These are phyloP conservation scores for Orussus abietinus DNA, from an alignment of 1,140 invertebrate species.

Conservation along the genomic window DNA sequence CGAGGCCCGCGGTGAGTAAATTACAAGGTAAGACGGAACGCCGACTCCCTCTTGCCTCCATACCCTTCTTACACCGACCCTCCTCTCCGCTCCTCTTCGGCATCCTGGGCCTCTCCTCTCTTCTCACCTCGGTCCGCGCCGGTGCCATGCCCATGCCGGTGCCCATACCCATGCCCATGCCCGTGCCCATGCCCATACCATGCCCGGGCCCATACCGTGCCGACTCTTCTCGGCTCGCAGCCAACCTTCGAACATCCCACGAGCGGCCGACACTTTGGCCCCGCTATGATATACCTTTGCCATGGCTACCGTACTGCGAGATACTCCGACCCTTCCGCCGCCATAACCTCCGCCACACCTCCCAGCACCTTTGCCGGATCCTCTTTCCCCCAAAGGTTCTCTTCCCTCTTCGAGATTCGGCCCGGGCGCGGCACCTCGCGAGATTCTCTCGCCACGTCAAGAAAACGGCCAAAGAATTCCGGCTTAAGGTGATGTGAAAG, in stretches of 20 bases:
- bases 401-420: background rate
- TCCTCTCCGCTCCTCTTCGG: constrained; percentile 19
- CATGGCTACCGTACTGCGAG: constrained; percentile 36
- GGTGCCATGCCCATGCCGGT: no score
- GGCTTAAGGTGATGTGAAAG: no score
- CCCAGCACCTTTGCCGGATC: no score
- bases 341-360: no score
- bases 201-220: constrained; percentile 14
- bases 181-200: constrained; percentile 13
- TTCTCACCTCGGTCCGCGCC: constrained; percentile 14
- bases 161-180: constrained; percentile 8
- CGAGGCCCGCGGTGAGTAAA: constrained; percentile 50
- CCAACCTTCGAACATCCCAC: constrained; percentile 24
- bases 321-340: no score
- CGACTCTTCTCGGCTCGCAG: constrained; percentile 7
- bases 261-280: constrained; percentile 36
- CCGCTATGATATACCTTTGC: constrained; percentile 38
- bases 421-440: background rate
- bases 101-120: constrained; percentile 9
- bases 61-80: constrained; percentile 2
- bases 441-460: no score
- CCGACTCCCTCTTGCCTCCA: constrained; percentile 30
- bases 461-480: no score
- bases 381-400: background rate
- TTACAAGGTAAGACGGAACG: constrained; percentile 49